phyloP scores from a whole-genome alignment of 2,888 invertebrate species.

The Synanthedon myopaeformis region DNA sequence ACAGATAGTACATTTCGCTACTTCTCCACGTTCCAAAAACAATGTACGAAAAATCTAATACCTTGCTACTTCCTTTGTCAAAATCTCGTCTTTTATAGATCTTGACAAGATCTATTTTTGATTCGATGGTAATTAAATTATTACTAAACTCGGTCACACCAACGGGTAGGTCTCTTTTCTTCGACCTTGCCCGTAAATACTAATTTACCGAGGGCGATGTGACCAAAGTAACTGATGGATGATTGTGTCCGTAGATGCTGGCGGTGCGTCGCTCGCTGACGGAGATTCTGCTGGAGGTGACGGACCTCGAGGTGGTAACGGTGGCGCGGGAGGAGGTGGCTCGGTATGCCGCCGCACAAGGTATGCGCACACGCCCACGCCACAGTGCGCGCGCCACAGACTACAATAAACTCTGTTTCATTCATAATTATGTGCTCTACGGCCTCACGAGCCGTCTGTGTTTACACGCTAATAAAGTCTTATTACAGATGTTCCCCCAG shows the following conservation, averaged over 20 bases:
- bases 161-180: too few species aligned
- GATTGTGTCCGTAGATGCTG: slow-evolving; percentile 79
- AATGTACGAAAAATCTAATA: too few species aligned
- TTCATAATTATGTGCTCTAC: slow-evolving; percentile 21
- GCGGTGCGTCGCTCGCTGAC: slow-evolving; percentile 90
- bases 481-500: slow-evolving; percentile 60
- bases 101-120: too few species aligned
- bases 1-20: too few species aligned
- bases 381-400: slow-evolving; percentile 15
- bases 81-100: too few species aligned
- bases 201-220: too few species aligned
- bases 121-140: too few species aligned
- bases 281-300: slow-evolving; percentile 93
- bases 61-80: too few species aligned
- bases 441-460: slow-evolving; percentile 20
- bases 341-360: slow-evolving; percentile 85
- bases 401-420: slow-evolving; percentile 29
- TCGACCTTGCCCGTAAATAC: too few species aligned
- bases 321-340: slow-evolving; percentile 89
- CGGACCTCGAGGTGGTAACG: slow-evolving; percentile 87
- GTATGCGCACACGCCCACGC: slow-evolving; percentile 71
- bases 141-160: too few species aligned
- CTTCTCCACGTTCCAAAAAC: too few species aligned
- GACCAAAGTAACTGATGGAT: too few species aligned
- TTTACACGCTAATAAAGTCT: slow-evolving; percentile 57